A percentile compares a stretch with the other conserved stretches of the same genome.
These are phyloP conservation scores for Caenorhabditis japonica DNA, from an alignment of 2,888 invertebrate genomes.

Conservation along the genomic window DNA sequence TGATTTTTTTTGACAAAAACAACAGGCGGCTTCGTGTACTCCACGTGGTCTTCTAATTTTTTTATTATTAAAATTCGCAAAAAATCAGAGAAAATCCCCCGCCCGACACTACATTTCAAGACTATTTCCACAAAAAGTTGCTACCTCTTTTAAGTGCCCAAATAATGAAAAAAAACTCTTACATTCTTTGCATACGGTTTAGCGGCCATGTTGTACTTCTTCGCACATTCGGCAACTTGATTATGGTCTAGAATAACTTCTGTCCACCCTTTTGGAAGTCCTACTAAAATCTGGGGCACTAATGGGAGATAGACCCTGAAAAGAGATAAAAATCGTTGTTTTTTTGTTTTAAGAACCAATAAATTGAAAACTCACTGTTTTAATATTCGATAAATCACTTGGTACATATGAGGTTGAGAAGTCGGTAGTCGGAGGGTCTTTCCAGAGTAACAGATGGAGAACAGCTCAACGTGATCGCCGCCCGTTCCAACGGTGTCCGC, in stretches of 20 bases:
- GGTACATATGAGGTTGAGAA: conserved; percentile 4
- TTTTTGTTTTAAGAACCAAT: conserved; percentile 3
- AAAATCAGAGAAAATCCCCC: too few relatives aligned
- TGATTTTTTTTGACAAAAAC: too few relatives aligned
- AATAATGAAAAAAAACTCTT: conserved; percentile 78
- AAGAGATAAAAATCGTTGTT: not conserved
- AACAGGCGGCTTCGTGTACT: too few relatives aligned
- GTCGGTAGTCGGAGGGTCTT: conserved; percentile 14
- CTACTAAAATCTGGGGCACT: conserved; percentile 12
- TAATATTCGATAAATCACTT: conserved; percentile 14
- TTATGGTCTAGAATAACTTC: conserved; percentile 80
- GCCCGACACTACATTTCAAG: too few relatives aligned
- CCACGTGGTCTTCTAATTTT: too few relatives aligned
- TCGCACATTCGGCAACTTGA: conserved; percentile 92
- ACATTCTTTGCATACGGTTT: conserved; percentile 92
- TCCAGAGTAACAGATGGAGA: conserved; percentile 26
- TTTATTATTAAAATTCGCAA: too few relatives aligned
- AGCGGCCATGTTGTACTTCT: conserved; percentile 93
- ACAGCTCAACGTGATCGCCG: not conserved
- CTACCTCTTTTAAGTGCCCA: too few relatives aligned
- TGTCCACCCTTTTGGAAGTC: conserved; percentile 14
- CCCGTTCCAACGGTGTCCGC: not conserved
- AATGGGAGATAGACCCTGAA: conserved; percentile 25
- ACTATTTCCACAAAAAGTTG: too few relatives aligned
- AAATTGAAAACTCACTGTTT: conserved; percentile 16